Base-by-base conservation (phyloP, 2,113 vertebrate genomes). In the Pelecanus crispus region DNA sequence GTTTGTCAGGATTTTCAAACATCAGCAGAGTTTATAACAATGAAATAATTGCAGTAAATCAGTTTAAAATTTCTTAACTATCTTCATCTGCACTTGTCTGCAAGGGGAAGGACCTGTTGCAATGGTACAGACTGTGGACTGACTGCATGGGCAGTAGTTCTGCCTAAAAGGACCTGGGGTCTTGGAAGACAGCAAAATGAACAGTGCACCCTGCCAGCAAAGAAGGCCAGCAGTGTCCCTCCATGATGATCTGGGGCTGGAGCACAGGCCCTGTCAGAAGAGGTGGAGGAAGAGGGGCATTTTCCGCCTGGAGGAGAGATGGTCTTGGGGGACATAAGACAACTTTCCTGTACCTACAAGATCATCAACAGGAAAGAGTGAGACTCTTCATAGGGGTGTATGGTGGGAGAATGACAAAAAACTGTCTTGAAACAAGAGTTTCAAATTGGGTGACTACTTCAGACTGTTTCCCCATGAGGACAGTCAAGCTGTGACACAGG, bases 231-330 rank as follows among this genome's bases (percentile, higher is more conserved):
- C 9, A 25, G 18, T 11, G 55, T 20, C 36, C 11, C 14, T 45
- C 20, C 18, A 17, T 0, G 0, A n/a, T 24, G 11, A 17, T 17
- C 11, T 70, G 36, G 4, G 20, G 9, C 29, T 72, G 62, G 24
- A 78, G 17, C 26, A 86, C 11, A n/a, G 10, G 8, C 18, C 15
- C 34, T 31, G 0, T 59, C 22, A 59, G 14, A 7, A 71, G 24
- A 80, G 36, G 22, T 0, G 5, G 21, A n/a, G 17, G 16, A 11
- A 65, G 12, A 36, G 11, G 5, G 7, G 20, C 13, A 61, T n/a
- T 81, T 61, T 73, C 44, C 85, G 42, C 17, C 63, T 87, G 24
- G 15, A 79, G 19, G 9, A 73, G 6, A 68, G 16, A 34, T 13
- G 8, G 19, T 49, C 15, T 63, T 5, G 3, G 32, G 4, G 10